Evolutionary conservation across 2,797 vertebrate genomes (phyloP), one percentile per base, ranked within the genome.

Genomic region (Columba guinea): DNA sequence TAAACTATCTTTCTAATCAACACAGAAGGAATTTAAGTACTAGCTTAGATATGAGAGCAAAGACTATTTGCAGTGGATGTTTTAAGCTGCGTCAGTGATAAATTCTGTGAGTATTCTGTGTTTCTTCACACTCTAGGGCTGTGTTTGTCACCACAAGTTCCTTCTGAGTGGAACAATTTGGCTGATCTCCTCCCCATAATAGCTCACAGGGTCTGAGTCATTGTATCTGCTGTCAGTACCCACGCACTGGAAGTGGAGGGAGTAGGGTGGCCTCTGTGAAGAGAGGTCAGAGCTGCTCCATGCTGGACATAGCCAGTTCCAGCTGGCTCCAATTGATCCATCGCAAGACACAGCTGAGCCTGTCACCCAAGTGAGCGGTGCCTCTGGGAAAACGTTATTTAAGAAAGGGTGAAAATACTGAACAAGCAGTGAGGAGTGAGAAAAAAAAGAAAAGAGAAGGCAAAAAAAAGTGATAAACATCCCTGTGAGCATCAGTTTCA

Each of bases 291-390:
- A 51, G 21, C 8, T 62, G 24, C 27, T 34, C 16, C 19, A 11
- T 71, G 64, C 3, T 24, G 32, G 17, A 49, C 44, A n/a, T 23
- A 46, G 16, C 3, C 0, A 0, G 6, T 39, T 60, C 17, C 44
- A 68, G 34, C 10, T 2, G 5, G 11, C 4, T 78, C n/a, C 46
- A n/a, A 0, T 1, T 7, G 44, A 62, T 5, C 2, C 21, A 37
- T 4, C 4, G 13, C 48, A 26, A 28, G 32, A 39, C 51, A 49
- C 13, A 46, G 4, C 11, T n/a, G 48, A 73, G 6, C 28, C 32
- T 44, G 5, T 19, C 41, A 62, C 11, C 7, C 24, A 69, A 59
- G 14, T 4, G 14, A 2, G 12, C 35, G 37, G 3, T 71, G 13
- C 27, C 20, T 52, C 46, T 49, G n/a, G 11, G 27, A 76, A 73